Base-by-base conservation (phyloP, 2,888 invertebrate genomes). In the Hartigia nigra region DNA sequence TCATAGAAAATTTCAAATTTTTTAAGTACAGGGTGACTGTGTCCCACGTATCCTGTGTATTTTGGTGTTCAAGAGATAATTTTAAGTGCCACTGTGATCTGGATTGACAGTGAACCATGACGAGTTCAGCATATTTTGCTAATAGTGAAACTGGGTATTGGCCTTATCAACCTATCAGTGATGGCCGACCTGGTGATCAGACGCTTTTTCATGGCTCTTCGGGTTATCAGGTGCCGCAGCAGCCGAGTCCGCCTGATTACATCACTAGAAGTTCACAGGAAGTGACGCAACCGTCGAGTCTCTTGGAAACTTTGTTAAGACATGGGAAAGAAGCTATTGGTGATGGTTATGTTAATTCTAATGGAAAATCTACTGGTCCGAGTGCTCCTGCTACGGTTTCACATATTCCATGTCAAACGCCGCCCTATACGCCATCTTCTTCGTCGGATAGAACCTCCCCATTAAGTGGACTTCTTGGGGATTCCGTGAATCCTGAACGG, bases 381-480 rank as follows among this genome's bases (percentile, higher is more conserved):
- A 78, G 74, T 36, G 70, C 77, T 31, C 31, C 74, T 31, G n/a
- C 34, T 5, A 76, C 84, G 75, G 77, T 81, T n/a, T 78, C 86
- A 12, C 81, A 81, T 23, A 79, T 83, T 1, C 72, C 82, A 12
- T 86, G 84, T 34, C 87, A 86, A 14, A 86, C 87, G 0, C 85
- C 88, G 0, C 87, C 89, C 0, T 90, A 88, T 79, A 87, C 88
- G 0, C 87, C 89, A 5, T 79, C 86, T 0, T 85, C 88, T 1
- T 85, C 85, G 1, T 84, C 84, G 12, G 87, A 86, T 23, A 80
- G 87, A 23, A 85, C 79, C 0, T 89, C 90, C 0, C 89, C 89
- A 0, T 75, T 85, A 4, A 77, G 70, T 31, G 82, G 80, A 9
- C 80, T 81, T n/a, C n/a, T 85, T 4, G 80, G 80, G 1, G 85